Base-by-base conservation (phyloP, 1,140 invertebrate species). In the Leptopilina boulardi region DNA sequence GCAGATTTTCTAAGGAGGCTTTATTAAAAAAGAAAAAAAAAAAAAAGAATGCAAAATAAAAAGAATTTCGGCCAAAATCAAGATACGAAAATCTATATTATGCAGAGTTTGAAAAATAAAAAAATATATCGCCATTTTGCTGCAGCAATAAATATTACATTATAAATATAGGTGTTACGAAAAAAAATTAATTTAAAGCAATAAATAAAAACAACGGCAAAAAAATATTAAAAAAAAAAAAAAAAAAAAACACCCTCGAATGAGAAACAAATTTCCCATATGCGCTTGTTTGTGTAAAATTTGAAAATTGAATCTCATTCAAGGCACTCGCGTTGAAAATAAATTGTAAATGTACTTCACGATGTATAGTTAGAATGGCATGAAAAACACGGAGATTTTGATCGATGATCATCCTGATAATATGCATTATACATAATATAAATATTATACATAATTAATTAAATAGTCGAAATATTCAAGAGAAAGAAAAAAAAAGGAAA, bases 121-220 rank as follows among this genome's bases (percentile, higher is more conserved):
- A 79, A 80, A 73, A 76, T 76, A 77, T 77, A 81, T 76, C 80
- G 77, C 79, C 80, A 88, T 86, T 83, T 85, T 84, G 85, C 84
- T 86, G 84, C 88, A 90, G 89, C 88, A 90, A 90, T 90, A 89
- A 86, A 89, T 89, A 89, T 81, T 83, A 86, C 87, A 87, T 84
- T 84, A 83, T 38, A 38, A 38, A 38, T 75, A 83, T 88, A 89
- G 80, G 80, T 87, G 80, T 88, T 88, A 88, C 76, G 79, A 59
- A 41, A 76, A 74, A 56, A 66, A 77, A 44, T 23, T 77, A 38
- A 38, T 38, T 38, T 38, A 38, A 38, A 4, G 9, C 4, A 38
- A 38, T 6, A 30, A 30, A 30, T 78, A 80, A 74, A n/a, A 77
- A 75, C 83, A 75, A 83, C 38, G 70, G 54, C 19, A 44, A 74